Conservation (phyloP, 2,888 invertebrate species). For the Athetis lepigone region DNA sequence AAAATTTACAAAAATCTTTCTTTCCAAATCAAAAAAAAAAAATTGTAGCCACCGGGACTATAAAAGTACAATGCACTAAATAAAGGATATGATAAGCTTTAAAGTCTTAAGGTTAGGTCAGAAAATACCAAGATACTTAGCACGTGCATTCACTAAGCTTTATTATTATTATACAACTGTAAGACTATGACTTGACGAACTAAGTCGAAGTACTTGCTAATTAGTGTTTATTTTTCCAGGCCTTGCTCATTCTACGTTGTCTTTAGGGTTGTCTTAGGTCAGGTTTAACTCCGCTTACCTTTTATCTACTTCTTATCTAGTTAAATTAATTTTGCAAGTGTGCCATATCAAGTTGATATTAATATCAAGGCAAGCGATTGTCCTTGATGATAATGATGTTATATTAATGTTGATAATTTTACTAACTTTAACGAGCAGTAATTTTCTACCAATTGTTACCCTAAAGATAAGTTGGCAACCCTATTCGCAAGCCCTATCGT, state of each 20-base stretch:
- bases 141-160: too few species aligned
- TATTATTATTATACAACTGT: too few species aligned
- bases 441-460: neutral
- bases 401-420: neutral
- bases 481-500: constrained; percentile 46
- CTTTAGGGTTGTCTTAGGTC: constrained; percentile 7
- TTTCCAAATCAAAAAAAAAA: too few species aligned
- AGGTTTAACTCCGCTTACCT: neutral
- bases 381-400: constrained; percentile 12
- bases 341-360: constrained; percentile 9
- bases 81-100: constrained; percentile 8
- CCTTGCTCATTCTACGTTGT: neutral
- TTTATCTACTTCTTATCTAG: neutral
- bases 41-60: too few species aligned
- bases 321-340: constrained; percentile 6
- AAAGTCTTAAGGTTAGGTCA: too few species aligned
- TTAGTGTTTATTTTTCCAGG: too few species aligned
- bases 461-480: constrained; percentile 39
- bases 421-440: neutral
- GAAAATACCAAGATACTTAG: neutral
- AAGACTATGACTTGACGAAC: too few species aligned
- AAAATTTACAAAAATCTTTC: too few species aligned
- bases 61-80: neutral
- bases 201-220: too few species aligned
- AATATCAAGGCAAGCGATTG: neutral